Evolutionary conservation across 2,113 vertebrate species (phyloP), one percentile per base, ranked within the genome.

Genomic region (Osmerus eperlanus): DNA sequence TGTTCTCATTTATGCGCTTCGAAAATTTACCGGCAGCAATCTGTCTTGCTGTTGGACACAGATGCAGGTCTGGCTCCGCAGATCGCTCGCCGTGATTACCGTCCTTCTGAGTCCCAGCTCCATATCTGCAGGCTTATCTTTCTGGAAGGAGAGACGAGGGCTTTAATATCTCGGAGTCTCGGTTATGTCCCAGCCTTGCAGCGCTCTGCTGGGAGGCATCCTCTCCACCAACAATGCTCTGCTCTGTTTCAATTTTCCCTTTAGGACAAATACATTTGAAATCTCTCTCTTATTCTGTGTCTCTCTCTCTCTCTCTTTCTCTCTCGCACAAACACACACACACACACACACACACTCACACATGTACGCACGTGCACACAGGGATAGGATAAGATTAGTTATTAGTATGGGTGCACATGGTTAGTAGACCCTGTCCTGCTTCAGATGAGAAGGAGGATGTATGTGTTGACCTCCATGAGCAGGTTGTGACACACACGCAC

Each of bases 41-140:
- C 77, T 80, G 79, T 85, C 72, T 74, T 41, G 51, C 59, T 77
- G 61, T 61, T 66, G 53, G 68, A 47, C 78, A 65, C 80, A 83
- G 76, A 86, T 74, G 84, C 79, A 84, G 69, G 74, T 75, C 71
- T 78, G 68, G 75, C 61, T 79, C 69, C 60, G 56, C 41, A 75
- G 81, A 82, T 84, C 77, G 74, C 63, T n/a, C 7, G 0, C 13
- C 55, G 29, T 65, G 74, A 84, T 85, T 76, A 80, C 28, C 16
- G 28, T 36, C 61, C 16, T 15, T 12, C 36, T 9, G 36, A 41
- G 36, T 7, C 36, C 8, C 36, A 9, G 36, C 36, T 7, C 36
- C 36, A 6, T 41, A 41, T 41, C 36, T 41, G 8, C 36, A 9
- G 36, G 36, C 36, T 41, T 41, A 41, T 41, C 36, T 41, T 41